These are phyloP conservation scores for Bimastos eiseni DNA, from an alignment of 2,888 invertebrate genomes.

Conservation along the genomic window DNA sequence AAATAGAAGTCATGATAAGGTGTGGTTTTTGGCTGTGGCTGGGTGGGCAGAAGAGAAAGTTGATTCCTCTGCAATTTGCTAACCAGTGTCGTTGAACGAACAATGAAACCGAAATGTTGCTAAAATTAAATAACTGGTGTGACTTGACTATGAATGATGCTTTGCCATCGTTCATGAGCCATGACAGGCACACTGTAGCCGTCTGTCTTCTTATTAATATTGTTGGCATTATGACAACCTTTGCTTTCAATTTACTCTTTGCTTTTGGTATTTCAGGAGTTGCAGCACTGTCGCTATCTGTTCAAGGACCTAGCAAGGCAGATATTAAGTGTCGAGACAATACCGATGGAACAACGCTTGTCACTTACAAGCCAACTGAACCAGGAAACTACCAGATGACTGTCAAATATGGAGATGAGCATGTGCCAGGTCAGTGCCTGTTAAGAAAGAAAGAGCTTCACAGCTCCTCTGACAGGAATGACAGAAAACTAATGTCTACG, in stretches of 20 bases:
- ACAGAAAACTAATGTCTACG: not conserved
- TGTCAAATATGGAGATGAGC: slow-evolving; percentile 90
- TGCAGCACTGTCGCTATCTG: slow-evolving; percentile 66
- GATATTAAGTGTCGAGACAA: slow-evolving; percentile 93
- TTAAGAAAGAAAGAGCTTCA: not conserved
- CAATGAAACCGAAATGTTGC: no score
- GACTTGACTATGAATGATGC: no score
- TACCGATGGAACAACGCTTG: slow-evolving; percentile 89
- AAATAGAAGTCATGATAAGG: no score
- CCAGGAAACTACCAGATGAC: slow-evolving; percentile 97
- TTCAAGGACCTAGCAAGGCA: slow-evolving; percentile 97
- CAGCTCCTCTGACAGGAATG: not conserved
- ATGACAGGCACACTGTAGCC: no score
- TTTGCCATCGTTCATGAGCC: not conserved
- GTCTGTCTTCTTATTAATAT: not conserved
- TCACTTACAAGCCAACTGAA: slow-evolving; percentile 94
- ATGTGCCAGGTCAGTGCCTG: slow-evolving; percentile 74
- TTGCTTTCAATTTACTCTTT: not conserved
- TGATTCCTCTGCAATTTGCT: no score
- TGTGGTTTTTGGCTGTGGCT: no score
- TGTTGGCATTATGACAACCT: not conserved
- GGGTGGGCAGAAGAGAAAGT: no score
- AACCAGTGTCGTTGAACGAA: no score
- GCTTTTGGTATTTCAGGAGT: slow-evolving; percentile 71
- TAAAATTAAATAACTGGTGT: no score